Evolutionary conservation across 2,797 vertebrate genomes (phyloP), one percentile per base, ranked within the genome.

Genomic region (Erpetoichthys calabaricus): DNA sequence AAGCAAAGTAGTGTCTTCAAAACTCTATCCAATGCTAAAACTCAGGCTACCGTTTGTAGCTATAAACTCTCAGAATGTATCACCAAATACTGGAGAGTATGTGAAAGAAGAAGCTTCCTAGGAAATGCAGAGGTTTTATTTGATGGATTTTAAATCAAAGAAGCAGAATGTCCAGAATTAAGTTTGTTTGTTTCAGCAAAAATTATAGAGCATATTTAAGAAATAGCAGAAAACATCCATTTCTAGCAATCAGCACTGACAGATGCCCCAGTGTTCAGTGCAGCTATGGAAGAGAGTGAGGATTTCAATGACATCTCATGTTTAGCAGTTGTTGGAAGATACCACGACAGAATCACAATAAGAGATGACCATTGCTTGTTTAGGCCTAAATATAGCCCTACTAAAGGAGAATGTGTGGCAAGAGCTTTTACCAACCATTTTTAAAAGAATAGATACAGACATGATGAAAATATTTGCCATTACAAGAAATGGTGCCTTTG

Each of bases 281-380:
- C 52, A 5, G 51, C 51, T 9, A 8, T 52, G 9, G 51, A 52
- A 5, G 3, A 52, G 52, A 3, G 25, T 52, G 51, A 9, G 4
- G 51, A 52, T 25, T 52, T 52, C 3, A 52, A 52, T 52, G 51
- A 52, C 51, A 52, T 8, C 9, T 25, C 51, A 52, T 25, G n/a
- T 52, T 52, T 52, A 25, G 51, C n/a, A 52, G 41, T 52, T 52
- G n/a, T 52, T 52, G 51, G 51, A 3, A 52, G 7, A 52, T 52
- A 52, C 51, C 52, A 51, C 41, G 25, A 52, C 51, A 6, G 6
- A 9, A 25, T 3, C 8, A 25, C 9, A 25, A 52, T 52, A 52
- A 8, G 51, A 3, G 4, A 52, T 8, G 51, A 52, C 8, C 41
- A 10, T 9, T 52, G 4, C 51, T 1, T 8, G 8, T 52, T 52